These are phyloP conservation scores for Oncorhynchus clarkii DNA, from an alignment of 2,113 vertebrate genomes.

Conservation along the genomic window DNA sequence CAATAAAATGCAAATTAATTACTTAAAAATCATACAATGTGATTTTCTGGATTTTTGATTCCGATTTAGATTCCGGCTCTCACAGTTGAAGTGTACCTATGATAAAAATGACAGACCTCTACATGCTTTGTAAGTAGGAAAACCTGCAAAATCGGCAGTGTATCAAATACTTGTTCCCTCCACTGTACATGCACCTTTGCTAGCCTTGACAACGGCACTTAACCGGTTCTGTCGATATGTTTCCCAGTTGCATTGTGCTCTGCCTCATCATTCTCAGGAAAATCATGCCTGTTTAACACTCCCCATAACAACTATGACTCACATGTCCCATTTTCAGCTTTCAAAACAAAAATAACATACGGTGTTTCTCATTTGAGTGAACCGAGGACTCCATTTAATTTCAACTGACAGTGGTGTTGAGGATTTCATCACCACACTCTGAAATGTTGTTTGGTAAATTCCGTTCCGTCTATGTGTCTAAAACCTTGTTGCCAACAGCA, in stretches of 20 bases:
- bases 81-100: too few relatives aligned
- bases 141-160: too few relatives aligned
- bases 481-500: conserved; percentile 7
- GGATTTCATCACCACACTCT: neutral
- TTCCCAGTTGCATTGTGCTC: neutral
- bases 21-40: too few relatives aligned
- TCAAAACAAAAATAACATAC: neutral
- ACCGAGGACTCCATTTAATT: neutral
- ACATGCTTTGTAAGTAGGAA: too few relatives aligned
- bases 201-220: neutral
- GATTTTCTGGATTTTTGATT: too few relatives aligned
- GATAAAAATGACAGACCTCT: too few relatives aligned
- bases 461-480: neutral
- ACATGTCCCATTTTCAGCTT: too few relatives aligned
- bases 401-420: neutral
- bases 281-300: neutral
- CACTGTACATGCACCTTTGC: too few relatives aligned
- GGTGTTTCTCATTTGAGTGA: neutral
- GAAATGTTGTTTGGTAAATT: neutral
- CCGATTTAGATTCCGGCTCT: too few relatives aligned
- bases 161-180: too few relatives aligned
- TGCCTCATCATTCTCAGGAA: neutral
- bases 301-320: neutral
- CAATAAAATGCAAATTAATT: too few relatives aligned
- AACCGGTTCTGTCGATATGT: neutral